Evolutionary conservation across 1,140 invertebrate genomes (phyloP).

Genomic region (Brachionus sp.): DNA sequence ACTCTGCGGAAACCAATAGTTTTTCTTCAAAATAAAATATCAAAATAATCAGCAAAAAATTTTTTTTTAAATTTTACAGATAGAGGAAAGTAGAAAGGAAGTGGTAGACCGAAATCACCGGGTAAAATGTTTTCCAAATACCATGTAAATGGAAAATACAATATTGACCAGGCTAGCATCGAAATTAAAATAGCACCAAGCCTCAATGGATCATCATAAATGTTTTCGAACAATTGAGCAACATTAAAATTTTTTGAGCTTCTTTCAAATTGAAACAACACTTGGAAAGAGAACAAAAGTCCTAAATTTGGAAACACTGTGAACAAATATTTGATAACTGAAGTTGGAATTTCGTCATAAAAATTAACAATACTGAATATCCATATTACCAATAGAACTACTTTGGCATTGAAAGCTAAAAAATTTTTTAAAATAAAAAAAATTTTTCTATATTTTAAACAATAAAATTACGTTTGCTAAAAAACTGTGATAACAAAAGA

Average conservation of each 20-base stretch:
- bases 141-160: constrained; percentile 62
- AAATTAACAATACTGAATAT: constrained; percentile 30
- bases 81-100: constrained; percentile 73
- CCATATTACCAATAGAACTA: constrained; percentile 19
- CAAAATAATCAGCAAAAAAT: background rate
- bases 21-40: background rate
- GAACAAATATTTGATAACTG: constrained; percentile 34
- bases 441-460: background rate
- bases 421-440: background rate
- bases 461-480: background rate
- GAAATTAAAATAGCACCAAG: background rate
- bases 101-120: constrained; percentile 64
- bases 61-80: constrained; percentile 55
- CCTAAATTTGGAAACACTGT: constrained; percentile 21
- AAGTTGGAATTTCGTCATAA: constrained; percentile 32
- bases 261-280: constrained; percentile 37
- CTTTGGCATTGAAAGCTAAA: constrained; percentile 29
- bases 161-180: constrained; percentile 34
- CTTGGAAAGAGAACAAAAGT: constrained; percentile 14
- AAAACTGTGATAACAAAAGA: constrained; percentile 31
- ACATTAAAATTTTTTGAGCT: background rate
- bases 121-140: constrained; percentile 71
- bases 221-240: constrained; percentile 22
- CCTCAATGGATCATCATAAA: constrained; percentile 11
- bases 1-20: constrained; percentile 42